phyloP scores from a whole-genome alignment of 2,888 invertebrate genomes.

The Ceriagrion tenellum region DNA sequence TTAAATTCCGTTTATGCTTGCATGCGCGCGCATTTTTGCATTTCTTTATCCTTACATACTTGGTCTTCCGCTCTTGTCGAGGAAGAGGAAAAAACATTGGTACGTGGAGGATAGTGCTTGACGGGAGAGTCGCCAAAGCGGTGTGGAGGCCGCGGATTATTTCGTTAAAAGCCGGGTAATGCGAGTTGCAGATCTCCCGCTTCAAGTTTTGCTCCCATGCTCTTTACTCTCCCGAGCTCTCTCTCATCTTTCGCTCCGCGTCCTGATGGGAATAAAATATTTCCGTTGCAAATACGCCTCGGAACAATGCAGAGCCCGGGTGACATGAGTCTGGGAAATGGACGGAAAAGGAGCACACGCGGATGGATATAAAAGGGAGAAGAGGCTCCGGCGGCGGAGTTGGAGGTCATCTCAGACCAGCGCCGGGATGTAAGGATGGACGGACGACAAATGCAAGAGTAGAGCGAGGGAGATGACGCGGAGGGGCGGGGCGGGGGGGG shows the following conservation, averaged over 20 bases:
- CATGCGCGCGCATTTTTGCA: not conserved
- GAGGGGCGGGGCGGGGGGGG: not conserved
- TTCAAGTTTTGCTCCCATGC: not conserved
- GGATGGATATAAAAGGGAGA: not conserved
- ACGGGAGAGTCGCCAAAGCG: not conserved
- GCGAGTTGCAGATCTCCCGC: not conserved
- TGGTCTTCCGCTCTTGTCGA: not conserved
- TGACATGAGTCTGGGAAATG: not conserved
- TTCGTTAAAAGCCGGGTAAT: constrained; percentile 27
- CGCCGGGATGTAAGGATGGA: not conserved
- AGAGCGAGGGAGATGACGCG: not conserved
- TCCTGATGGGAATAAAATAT: not conserved
- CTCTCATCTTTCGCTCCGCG: not conserved
- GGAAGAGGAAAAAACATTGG: not conserved
- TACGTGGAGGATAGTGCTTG: not conserved
- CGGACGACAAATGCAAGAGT: not conserved
- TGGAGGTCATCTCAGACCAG: not conserved
- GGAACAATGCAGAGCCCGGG: not conserved
- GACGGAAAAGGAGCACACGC: not conserved
- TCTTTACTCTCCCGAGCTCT: not conserved
- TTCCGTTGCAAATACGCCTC: not conserved
- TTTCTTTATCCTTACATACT: not conserved
- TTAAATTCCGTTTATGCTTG: not conserved
- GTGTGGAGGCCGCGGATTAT: not conserved
- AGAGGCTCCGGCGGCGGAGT: not conserved